phyloP scores from a whole-genome alignment of 2,888 invertebrate species.

The Lycaena phlaeas region DNA sequence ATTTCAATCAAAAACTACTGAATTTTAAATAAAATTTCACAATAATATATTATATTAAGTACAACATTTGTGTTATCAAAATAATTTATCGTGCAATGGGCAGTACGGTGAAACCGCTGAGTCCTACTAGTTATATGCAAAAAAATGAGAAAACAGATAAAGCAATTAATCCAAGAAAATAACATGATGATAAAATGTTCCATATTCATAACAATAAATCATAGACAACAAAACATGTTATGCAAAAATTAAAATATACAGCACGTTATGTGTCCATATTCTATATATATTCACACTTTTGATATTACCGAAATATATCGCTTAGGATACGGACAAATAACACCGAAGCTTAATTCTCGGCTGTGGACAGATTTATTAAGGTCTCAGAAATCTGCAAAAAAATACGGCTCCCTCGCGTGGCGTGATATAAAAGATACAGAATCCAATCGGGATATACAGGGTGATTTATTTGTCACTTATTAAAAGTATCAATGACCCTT shows the following conservation, averaged over 20 bases:
- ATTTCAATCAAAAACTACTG: too few relatives aligned
- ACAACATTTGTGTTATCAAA: too few relatives aligned
- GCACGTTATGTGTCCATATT: conserved; percentile 21
- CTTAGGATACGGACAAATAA: conserved; percentile 43
- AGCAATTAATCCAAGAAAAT: too few relatives aligned
- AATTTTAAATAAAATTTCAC: too few relatives aligned
- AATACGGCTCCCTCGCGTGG: conserved; percentile 33
- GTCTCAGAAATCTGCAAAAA: conserved; percentile 34
- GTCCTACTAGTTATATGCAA: too few relatives aligned
- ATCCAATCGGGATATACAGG: conserved; percentile 21
- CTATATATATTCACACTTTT: conserved; percentile 21
- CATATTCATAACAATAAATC: conserved; percentile 1
- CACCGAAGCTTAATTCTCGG: conserved; percentile 32
- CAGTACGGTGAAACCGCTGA: too few relatives aligned
- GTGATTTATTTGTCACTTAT: conserved; percentile 28
- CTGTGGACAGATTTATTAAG: conserved; percentile 56
- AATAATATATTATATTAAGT: too few relatives aligned
- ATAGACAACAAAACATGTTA: conserved; percentile 3
- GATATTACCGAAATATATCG: conserved; percentile 20
- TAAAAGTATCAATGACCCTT: too few relatives aligned
- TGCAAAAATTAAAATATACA: too few relatives aligned
- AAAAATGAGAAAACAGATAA: too few relatives aligned
- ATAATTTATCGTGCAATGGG: too few relatives aligned
- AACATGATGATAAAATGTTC: too few relatives aligned
- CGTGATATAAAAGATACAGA: conserved; percentile 15